These are phyloP conservation scores for Drosophila seguyi DNA, from an alignment of 1,140 invertebrate genomes.

Conservation along the genomic window DNA sequence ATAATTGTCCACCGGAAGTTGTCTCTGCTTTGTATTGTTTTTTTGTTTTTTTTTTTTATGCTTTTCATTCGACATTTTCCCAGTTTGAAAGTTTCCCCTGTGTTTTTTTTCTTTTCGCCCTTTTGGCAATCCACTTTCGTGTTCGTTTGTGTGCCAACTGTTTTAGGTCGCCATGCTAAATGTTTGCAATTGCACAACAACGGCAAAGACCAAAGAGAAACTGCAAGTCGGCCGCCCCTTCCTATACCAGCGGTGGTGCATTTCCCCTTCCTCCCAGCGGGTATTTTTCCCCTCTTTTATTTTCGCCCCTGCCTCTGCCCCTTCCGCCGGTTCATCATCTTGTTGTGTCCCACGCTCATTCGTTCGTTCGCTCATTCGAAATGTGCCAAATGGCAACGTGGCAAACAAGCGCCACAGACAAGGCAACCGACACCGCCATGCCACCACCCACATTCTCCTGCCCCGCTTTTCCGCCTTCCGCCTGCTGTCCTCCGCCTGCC, in stretches of 20 bases:
- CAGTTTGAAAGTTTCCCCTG: too few species aligned
- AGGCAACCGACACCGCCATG: slow-evolving; percentile 32
- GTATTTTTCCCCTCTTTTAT: neutral
- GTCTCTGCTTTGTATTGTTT: slow-evolving; percentile 1
- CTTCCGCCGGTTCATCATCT: slow-evolving; percentile 26
- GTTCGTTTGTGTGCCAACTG: slow-evolving; percentile 48
- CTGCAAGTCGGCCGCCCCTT: slow-evolving; percentile 6
- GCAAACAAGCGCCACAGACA: slow-evolving; percentile 59
- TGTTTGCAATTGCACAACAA: slow-evolving; percentile 54
- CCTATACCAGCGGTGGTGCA: neutral
- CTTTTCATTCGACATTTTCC: too few species aligned
- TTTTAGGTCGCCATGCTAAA: slow-evolving; percentile 54
- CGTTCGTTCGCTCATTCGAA: slow-evolving; percentile 45
- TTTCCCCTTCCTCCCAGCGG: neutral
- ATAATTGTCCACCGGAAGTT: slow-evolving; percentile 13
- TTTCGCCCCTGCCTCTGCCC: neutral
- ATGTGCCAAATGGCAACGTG: slow-evolving; percentile 64
- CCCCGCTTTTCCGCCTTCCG: slow-evolving; percentile 1
- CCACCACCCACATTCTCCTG: slow-evolving; percentile 12
- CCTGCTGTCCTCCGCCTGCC: neutral
- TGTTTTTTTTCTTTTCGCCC: neutral
- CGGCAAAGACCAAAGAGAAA: slow-evolving; percentile 43
- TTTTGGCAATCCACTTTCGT: slow-evolving; percentile 11
- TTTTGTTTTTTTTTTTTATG: too few species aligned
- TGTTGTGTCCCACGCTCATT: slow-evolving; percentile 31